phyloP scores from a whole-genome alignment of 2,888 invertebrate species.

The Sepioteuthis lessoniana region DNA sequence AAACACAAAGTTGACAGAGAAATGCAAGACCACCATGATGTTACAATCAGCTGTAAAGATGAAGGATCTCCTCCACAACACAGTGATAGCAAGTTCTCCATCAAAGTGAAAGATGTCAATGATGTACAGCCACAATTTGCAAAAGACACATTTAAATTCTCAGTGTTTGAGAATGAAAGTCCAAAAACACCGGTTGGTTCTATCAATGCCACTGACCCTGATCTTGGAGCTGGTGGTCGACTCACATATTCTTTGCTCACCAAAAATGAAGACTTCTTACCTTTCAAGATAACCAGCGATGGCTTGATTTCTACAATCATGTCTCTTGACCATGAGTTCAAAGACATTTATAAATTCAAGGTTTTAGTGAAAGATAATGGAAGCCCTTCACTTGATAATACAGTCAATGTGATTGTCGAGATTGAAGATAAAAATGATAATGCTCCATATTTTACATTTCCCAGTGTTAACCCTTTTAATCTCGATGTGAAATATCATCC shows the following conservation, averaged over 20 bases:
- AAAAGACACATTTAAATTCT: not conserved
- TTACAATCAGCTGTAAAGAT: conserved; percentile 33
- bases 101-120: conserved; percentile 33
- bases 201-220: too few relatives aligned
- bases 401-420: not conserved
- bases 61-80: conserved; percentile 25
- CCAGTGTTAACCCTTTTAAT: not conserved
- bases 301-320: not conserved
- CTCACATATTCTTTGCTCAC: not conserved
- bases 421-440: conserved; percentile 24
- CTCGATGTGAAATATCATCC: conserved; percentile 12
- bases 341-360: conserved; percentile 24
- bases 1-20: conserved; percentile 23
- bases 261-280: too few relatives aligned
- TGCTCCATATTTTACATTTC: not conserved
- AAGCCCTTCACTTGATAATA: conserved; percentile 24
- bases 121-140: conserved; percentile 52
- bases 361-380: conserved; percentile 23
- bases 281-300: too few relatives aligned
- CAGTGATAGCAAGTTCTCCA: not conserved
- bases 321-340: conserved; percentile 10
- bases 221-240: not conserved
- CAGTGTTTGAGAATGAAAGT: too few relatives aligned
- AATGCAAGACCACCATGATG: conserved; percentile 43
- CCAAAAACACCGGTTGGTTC: too few relatives aligned